phyloP scores from a whole-genome alignment of 2,888 invertebrate genomes.

The Stegophylla sp. region DNA sequence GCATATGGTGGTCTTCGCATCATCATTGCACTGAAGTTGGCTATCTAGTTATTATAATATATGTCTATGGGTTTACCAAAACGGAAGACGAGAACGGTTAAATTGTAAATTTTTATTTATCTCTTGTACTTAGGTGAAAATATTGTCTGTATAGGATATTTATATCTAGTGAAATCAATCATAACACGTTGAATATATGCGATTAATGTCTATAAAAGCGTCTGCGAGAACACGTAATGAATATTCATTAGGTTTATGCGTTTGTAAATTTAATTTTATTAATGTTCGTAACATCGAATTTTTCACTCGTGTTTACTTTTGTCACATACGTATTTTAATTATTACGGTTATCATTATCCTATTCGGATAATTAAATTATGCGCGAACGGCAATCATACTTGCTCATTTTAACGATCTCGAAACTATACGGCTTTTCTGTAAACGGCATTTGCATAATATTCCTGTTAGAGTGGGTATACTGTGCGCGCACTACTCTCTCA shows the following conservation, averaged over 20 bases:
- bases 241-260: not conserved
- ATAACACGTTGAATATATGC: too few relatives aligned
- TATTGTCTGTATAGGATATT: too few relatives aligned
- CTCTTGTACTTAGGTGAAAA: too few relatives aligned
- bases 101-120: too few relatives aligned
- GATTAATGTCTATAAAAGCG: not conserved
- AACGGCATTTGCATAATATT: conserved; percentile 45
- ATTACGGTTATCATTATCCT: not conserved
- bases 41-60: too few relatives aligned
- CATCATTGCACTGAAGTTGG: too few relatives aligned
- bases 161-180: too few relatives aligned
- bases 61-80: too few relatives aligned
- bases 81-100: too few relatives aligned
- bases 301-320: not conserved
- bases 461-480: not conserved
- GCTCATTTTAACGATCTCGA: conserved; percentile 13
- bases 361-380: not conserved
- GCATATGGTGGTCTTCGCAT: too few relatives aligned
- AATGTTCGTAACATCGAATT: not conserved
- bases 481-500: not conserved
- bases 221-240: not conserved
- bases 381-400: conserved; percentile 3
- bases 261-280: conserved; percentile 9
- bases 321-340: not conserved
- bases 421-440: conserved; percentile 14